These are phyloP conservation scores for Microtus californicus DNA, from an alignment of 2,797 vertebrate species.

Conservation along the genomic window DNA sequence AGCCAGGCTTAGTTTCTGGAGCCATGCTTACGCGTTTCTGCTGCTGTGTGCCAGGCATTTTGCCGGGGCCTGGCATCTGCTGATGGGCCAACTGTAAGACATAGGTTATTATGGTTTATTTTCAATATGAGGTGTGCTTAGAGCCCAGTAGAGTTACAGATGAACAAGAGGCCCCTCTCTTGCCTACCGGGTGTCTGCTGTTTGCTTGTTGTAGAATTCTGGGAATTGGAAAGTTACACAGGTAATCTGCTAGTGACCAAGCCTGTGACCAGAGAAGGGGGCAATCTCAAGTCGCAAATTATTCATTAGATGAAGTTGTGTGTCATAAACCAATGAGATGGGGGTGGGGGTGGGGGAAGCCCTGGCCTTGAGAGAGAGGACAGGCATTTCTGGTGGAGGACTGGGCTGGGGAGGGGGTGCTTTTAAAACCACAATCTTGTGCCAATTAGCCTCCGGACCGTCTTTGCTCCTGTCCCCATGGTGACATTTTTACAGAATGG, in stretches of 20 bases:
- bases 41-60: neutral
- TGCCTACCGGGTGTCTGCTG: neutral
- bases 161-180: neutral
- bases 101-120: neutral
- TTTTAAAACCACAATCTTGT: neutral
- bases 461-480: neutral
- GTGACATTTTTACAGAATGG: neutral
- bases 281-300: neutral
- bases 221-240: neutral
- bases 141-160: no score
- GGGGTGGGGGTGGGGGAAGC: neutral
- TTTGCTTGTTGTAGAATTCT: no score
- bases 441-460: neutral
- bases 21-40: neutral
- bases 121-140: neutral
- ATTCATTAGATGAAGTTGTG: neutral
- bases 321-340: neutral
- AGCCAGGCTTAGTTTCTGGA: neutral
- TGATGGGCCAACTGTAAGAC: neutral
- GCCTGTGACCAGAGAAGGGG: neutral
- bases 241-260: neutral
- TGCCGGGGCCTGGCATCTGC: neutral
- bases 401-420: no score
- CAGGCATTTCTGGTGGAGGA: neutral
- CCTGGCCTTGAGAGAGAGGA: neutral